Conservation (phyloP, 2,113 vertebrate genomes). For the Axis porcinus region DNA sequence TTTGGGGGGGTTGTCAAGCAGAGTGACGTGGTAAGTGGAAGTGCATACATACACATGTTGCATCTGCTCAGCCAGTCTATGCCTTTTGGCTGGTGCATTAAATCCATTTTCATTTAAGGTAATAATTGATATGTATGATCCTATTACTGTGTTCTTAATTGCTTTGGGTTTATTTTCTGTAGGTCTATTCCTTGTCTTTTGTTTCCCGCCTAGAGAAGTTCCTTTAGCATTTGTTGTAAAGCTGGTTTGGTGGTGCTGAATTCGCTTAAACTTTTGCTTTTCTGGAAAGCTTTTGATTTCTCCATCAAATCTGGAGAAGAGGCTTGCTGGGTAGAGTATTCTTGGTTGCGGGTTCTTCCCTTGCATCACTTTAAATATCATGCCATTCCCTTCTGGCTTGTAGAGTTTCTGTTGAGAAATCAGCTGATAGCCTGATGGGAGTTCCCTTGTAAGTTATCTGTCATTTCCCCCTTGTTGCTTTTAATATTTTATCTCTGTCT, state of each 20-base stretch:
- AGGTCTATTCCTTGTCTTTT: background rate
- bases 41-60: accelerated
- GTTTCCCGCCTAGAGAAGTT: background rate
- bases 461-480: background rate
- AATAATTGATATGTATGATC: background rate
- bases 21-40: accelerated
- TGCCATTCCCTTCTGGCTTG: background rate
- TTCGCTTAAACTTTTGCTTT: background rate
- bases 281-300: background rate
- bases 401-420: background rate
- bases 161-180: background rate
- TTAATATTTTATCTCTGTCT: background rate
- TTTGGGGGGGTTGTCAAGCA: background rate
- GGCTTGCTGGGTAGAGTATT: background rate
- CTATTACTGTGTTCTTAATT: background rate
- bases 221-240: background rate
- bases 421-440: background rate
- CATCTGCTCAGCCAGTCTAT: background rate
- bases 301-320: background rate
- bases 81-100: background rate
- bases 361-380: background rate
- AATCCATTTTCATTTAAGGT: background rate
- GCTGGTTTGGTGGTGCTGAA: background rate
- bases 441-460: background rate
- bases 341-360: background rate